Percentiles rank a stretch among this genome's conserved stretches.
These are phyloP conservation scores for Pipistrellus kuhlii DNA, from an alignment of 2,797 vertebrate species.

Conservation along the genomic window DNA sequence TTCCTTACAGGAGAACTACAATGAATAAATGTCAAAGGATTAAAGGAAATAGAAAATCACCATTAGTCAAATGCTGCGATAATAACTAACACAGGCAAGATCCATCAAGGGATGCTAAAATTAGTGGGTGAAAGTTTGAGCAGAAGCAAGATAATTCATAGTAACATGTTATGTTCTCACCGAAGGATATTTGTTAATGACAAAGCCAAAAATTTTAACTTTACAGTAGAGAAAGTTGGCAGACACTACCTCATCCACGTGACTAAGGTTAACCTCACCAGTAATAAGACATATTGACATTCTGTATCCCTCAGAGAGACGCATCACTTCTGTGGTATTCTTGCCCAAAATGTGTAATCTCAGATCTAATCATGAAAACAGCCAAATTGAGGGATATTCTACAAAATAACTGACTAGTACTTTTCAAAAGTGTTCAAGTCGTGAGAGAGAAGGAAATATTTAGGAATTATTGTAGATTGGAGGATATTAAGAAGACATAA, in stretches of 20 bases:
- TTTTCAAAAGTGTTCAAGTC: neutral
- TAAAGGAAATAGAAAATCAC: constrained; percentile 29
- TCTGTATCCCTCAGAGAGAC: neutral
- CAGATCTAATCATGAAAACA: neutral
- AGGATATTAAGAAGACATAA: neutral
- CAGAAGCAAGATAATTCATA: neutral
- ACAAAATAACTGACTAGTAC: neutral
- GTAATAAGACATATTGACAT: neutral
- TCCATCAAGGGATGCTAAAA: neutral
- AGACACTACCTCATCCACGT: neutral
- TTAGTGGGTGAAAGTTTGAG: neutral
- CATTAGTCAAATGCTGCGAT: neutral
- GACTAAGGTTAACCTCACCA: neutral
- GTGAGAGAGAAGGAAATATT: neutral
- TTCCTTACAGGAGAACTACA: constrained; percentile 25
- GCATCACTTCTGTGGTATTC: neutral
- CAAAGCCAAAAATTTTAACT: constrained; percentile 4
- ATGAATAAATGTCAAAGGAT: neutral
- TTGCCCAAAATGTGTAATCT: neutral
- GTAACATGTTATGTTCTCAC: neutral
- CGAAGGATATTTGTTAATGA: neutral
- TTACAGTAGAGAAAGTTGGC: neutral
- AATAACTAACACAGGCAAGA: neutral
- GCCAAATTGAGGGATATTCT: neutral
- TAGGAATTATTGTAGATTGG: neutral